Conservation (phyloP, 2,797 vertebrate genomes). For the Pyrocephalus nanus region DNA sequence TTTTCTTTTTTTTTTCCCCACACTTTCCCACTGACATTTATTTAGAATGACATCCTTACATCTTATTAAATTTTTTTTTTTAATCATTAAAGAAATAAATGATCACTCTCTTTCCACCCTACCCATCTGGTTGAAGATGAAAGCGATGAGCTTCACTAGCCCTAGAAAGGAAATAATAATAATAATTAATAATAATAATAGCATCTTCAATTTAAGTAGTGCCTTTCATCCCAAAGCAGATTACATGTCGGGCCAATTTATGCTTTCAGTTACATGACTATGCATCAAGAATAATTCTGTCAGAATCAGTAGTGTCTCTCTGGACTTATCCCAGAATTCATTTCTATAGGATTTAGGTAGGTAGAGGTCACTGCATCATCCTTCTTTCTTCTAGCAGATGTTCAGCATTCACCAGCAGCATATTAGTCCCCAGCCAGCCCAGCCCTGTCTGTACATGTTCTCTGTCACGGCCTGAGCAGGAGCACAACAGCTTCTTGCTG, state of each 20-base stretch:
- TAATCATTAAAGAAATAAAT: constrained; percentile 50
- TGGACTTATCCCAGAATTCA: neutral
- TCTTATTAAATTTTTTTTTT: neutral
- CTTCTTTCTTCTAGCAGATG: neutral
- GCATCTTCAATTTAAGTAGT: constrained; percentile 13
- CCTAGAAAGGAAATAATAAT: neutral
- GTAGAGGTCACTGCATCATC: neutral
- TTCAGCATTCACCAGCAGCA: neutral
- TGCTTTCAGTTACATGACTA: neutral
- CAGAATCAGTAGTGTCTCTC: neutral
- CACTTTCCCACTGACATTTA: neutral
- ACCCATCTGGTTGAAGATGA: constrained; percentile 32
- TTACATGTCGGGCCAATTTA: neutral
- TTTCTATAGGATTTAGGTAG: constrained; percentile 1
- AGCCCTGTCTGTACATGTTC: rapidly evolving
- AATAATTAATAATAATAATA: neutral
- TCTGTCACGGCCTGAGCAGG: neutral
- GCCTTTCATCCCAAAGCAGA: constrained; percentile 51
- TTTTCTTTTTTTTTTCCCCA: neutral
- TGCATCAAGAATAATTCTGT: neutral
- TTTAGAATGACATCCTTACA: constrained; percentile 32
- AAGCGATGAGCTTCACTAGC: neutral
- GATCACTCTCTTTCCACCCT: constrained; percentile 17
- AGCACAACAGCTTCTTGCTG: neutral
- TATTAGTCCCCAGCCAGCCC: neutral